Base-by-base conservation (phyloP, 2,888 invertebrate species). In the Caenorhabditis auriculariae region DNA sequence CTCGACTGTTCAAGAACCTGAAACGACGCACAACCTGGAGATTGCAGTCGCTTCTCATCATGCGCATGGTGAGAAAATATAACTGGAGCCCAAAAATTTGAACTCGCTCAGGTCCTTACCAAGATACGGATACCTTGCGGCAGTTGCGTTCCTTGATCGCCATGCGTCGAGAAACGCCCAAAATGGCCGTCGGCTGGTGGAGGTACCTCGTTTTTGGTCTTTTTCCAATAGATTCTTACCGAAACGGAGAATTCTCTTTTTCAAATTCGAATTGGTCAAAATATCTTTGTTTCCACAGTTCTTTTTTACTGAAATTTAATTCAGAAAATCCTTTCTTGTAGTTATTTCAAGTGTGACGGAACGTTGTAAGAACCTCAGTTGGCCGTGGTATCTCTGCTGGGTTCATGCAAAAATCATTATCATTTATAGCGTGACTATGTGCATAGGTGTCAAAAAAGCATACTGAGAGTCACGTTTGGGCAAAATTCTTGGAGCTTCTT, bases 41-140 rank as follows among this genome's bases (percentile, higher is more conserved):
- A 43, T 80, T 21, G 69, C 77, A 2, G 79, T 76, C 2, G 80
- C 80, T 5, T 75, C 78, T 21, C 80, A 80, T 41, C 75, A 80
- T 44, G 77, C 78, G 2, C 80, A 80, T 49, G 80, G 76, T 67
- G 48, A 37, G 49, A 12, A 21, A 7, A 12, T 26, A 54, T 15
- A 6, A 54, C n/a, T n/a, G n/a, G n/a, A n/a, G n/a, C n/a, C n/a
- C n/a, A 15, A 46, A 58, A 19, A 42, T 21, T 41, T 6, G 12
- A 9, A 41, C 35, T 32, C n/a, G n/a, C 35, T 52, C 42, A 72
- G 72, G 76, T 45, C 37, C 46, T 7, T 52, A 76, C 55, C 78
- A 78, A 50, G 69, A 79, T 43, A 75, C 78, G 3, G 76, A 76
- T 17, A 78, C 80, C 2, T 52, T 80, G 24, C 38, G 56, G 24